These are phyloP conservation scores for Mustelus asterias DNA, from an alignment of 2,113 vertebrate genomes.

Conservation along the genomic window DNA sequence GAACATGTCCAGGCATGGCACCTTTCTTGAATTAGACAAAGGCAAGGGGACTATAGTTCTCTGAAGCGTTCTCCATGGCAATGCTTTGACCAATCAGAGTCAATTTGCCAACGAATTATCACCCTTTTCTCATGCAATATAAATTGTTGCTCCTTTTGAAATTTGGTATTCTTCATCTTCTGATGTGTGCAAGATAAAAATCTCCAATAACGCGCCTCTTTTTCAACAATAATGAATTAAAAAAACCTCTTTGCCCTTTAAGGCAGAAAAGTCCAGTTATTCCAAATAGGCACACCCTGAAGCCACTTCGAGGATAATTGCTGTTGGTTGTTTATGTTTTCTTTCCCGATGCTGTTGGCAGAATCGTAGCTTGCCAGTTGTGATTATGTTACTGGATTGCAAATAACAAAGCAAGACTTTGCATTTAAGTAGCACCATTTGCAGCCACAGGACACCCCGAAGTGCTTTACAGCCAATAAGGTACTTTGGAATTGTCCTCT, in stretches of 20 bases:
- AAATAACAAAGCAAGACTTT: background rate
- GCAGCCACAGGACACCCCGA: background rate
- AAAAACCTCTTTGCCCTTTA: background rate
- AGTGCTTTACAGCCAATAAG: background rate
- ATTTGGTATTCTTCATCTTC: no score
- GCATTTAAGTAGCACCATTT: background rate
- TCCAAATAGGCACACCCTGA: background rate
- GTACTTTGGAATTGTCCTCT: background rate
- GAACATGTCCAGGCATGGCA: no score
- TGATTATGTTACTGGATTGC: background rate
- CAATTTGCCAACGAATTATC: no score
- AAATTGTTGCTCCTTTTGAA: no score
- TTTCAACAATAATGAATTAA: background rate
- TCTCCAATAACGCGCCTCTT: no score
- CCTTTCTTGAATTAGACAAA: no score
- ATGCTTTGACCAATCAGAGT: no score
- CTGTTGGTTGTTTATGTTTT: background rate
- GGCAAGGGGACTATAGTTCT: no score
- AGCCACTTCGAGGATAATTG: background rate
- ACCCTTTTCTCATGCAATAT: no score
- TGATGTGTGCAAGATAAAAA: no score
- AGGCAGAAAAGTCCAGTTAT: background rate
- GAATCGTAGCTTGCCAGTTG: background rate
- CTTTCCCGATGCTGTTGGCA: background rate
- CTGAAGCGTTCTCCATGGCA: no score